Evolutionary conservation across 2,888 invertebrate species (phyloP), one percentile per base, ranked within the genome.

Genomic region (Sipha maydis): DNA sequence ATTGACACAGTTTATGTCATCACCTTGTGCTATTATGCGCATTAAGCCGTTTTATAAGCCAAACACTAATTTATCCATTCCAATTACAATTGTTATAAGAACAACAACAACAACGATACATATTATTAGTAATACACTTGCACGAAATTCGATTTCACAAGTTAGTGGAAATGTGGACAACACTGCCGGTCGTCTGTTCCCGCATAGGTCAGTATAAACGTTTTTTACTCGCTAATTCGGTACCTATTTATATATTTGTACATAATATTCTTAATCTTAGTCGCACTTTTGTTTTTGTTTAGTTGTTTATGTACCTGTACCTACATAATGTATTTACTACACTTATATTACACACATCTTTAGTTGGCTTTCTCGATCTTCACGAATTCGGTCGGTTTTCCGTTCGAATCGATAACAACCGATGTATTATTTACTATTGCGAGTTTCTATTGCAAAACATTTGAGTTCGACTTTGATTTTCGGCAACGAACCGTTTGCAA

Each of bases 301-400:
- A 77, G 28, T 77, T n/a, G 11, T 1, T 79, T 77, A 71, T 89
- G 28, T 56, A 56, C 14, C 41, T 56, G 21, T 21, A 56, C 56
- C 56, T 21, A 4, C 56, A 17, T 54, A 54, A 56, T 56, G 56
- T 89, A 3, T 54, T 69, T 41, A 41, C 41, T 34, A 34, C 34
- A 34, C 34, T 34, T 34, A 4, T 34, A 34, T 41, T 61, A 9
- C 9, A 41, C 8, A 41, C 41, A 41, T 83, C 71, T 89, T 28
- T 83, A 76, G 76, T 76, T 77, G 25, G 78, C 80, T 86, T 80
- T 80, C 78, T 86, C 78, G 80, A 86, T 86, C 86, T 67, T 71
- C 38, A 19, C 3, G 11, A n/a, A 8, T 82, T 82, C 28, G 73
- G 56, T 34, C 5, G 9, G 7, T 41, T 41, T 41, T 41, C 8